Evolutionary conservation across 2,797 vertebrate genomes (phyloP), one percentile per base, ranked within the genome.

Genomic region (Trichosurus vulpecula): DNA sequence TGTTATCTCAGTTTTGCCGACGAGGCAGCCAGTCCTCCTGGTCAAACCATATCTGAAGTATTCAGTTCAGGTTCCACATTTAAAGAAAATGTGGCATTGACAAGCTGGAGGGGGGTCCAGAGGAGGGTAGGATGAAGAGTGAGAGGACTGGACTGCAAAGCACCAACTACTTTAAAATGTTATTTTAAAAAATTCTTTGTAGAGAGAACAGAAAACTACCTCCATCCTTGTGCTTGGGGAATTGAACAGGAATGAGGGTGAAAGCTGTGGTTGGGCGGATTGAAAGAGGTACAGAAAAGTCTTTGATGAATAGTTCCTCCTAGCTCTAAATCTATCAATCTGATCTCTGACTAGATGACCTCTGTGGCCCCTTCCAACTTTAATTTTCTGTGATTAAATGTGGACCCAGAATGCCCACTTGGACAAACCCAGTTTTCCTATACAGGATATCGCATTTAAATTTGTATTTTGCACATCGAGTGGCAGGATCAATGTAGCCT

Each of bases 331-430:
- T 87, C 74, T 87, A 27, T 87, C 74, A 51, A 0, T 87, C 22
- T 87, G 74, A 51, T 51, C 74, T 87, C 35, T 27, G 74, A 87
- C 74, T 87, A 81, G 74, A 27, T 47, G 22, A 81, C 41, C 74
- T 51, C 74, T 87, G 41, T 51, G 74, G 74, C 41, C 41, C 10
- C 22, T 87, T 51, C 25, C 22, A 51, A 1, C 41, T 87, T 22
- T 19, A 10, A 51, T 87, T 51, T 87, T 87, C 74, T 87, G 74
- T 27, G 22, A 87, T 81, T 81, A 81, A 81, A 81, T 81, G 94
- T 94, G 93, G 66, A 66, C 95, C 93, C 52, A 89, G 93, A 97
- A 93, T 94, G 95, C 13, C 95, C 92, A 0, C 66, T 93, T 81
- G 53, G 94, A 16, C 54, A 96, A 95, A 55, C 89, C 29, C 52